Conservation (phyloP, 2,888 invertebrate species). For the Acrobasis suavella region DNA sequence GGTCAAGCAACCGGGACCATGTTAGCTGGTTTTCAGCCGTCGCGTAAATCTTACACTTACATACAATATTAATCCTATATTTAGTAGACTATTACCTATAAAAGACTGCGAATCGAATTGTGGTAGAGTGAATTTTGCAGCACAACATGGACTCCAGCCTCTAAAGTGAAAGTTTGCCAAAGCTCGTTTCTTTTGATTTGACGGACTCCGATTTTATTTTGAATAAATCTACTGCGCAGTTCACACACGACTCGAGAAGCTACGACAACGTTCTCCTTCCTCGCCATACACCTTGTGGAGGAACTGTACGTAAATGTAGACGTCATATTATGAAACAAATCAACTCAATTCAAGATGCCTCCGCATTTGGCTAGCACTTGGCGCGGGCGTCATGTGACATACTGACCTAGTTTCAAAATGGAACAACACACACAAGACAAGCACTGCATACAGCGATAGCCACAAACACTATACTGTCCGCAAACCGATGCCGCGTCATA, state of each 20-base stretch:
- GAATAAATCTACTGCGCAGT: constrained; percentile 1
- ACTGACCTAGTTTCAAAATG: constrained; percentile 80
- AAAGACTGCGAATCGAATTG: constrained; percentile 38
- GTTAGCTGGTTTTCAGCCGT: not conserved
- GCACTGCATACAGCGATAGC: constrained; percentile 57
- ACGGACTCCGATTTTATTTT: constrained; percentile 27
- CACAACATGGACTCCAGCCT: constrained; percentile 49
- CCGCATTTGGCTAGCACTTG: constrained; percentile 67
- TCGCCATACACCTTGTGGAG: not conserved
- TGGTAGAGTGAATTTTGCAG: constrained; percentile 63
- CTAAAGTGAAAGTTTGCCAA: constrained; percentile 69
- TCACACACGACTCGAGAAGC: not conserved
- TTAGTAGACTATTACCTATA: constrained; percentile 8
- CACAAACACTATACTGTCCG: constrained; percentile 48
- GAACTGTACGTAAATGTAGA: not conserved
- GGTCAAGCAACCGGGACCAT: constrained; percentile 4
- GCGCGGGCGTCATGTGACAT: constrained; percentile 76
- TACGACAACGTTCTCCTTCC: not conserved
- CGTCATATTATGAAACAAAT: constrained; percentile 53
- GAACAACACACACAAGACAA: constrained; percentile 74
- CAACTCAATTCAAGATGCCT: constrained; percentile 76
- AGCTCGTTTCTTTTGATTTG: constrained; percentile 59
- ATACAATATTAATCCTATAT: not conserved
- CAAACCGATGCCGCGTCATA: constrained; percentile 5
- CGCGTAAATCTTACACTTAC: not conserved